Evolutionary conservation across 2,888 invertebrate species (phyloP).

Genomic region (Epinotia nisella): DNA sequence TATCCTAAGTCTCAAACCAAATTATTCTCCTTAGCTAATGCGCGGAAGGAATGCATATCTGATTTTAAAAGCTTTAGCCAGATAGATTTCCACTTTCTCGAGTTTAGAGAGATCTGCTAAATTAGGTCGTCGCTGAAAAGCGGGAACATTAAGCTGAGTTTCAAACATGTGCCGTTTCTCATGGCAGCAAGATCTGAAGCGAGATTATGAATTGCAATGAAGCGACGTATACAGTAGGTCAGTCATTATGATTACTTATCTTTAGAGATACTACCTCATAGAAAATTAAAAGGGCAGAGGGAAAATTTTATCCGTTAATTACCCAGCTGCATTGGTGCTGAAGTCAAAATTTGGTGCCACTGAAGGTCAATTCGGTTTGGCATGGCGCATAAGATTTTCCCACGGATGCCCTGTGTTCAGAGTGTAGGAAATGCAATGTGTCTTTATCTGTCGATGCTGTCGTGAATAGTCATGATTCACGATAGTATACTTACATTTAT

Average conservation of each 20-base stretch:
- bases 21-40: background rate
- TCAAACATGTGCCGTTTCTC: slow-evolving; percentile 23
- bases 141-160: slow-evolving; percentile 16
- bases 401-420: too few species aligned
- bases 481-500: too few species aligned
- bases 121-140: slow-evolving; percentile 8
- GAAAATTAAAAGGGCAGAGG: too few species aligned
- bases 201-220: slow-evolving; percentile 6
- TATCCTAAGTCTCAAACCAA: background rate
- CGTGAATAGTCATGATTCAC: too few species aligned
- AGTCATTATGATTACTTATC: background rate
- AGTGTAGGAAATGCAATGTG: too few species aligned
- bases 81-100: background rate
- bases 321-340: too few species aligned
- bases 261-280: too few species aligned
- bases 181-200: slow-evolving; percentile 11
- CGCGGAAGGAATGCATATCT: background rate
- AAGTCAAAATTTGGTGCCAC: too few species aligned
- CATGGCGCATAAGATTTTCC: too few species aligned
- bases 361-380: too few species aligned
- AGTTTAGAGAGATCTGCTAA: slow-evolving; percentile 1
- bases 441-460: too few species aligned
- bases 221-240: slow-evolving; percentile 1
- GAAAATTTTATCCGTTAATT: too few species aligned
- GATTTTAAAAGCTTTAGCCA: background rate